Conservation (phyloP, 2,797 vertebrate genomes). For the Rhabdophis nuchalis region DNA sequence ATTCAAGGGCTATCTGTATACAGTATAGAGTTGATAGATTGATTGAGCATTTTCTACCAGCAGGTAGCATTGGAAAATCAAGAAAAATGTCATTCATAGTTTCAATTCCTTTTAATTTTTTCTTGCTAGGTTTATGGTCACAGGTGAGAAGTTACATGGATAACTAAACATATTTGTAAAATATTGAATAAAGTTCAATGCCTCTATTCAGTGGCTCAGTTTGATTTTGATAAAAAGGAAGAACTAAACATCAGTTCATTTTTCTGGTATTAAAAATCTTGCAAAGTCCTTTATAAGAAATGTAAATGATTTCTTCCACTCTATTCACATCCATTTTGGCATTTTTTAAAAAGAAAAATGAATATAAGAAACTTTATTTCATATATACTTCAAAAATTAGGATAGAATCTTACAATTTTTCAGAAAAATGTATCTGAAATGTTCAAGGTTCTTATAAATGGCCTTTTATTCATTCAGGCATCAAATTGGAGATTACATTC, state of each 20-base stretch:
- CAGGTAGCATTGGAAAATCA: background rate
- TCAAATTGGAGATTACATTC: slow-evolving; percentile 68
- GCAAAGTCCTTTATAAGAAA: slow-evolving; percentile 41
- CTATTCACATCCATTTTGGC: background rate
- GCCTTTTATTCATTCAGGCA: slow-evolving; percentile 47
- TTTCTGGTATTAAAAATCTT: background rate
- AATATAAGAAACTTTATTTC: slow-evolving; percentile 51
- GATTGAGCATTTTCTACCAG: background rate
- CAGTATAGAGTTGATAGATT: background rate
- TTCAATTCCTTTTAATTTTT: background rate
- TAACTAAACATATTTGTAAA: fast-evolving
- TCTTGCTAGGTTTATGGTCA: background rate
- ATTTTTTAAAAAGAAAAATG: background rate
- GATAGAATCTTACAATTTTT: slow-evolving; percentile 58
- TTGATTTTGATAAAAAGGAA: background rate
- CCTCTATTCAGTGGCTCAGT: background rate
- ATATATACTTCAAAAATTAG: slow-evolving; percentile 49
- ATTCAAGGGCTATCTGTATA: background rate
- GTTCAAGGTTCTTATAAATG: slow-evolving; percentile 56
- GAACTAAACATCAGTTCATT: background rate
- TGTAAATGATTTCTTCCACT: slow-evolving; percentile 17
- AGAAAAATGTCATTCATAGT: background rate
- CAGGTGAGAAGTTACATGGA: background rate
- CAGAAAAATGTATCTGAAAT: slow-evolving; percentile 58
- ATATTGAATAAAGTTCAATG: fast-evolving